Conservation (phyloP, 2,888 invertebrate genomes). For the Drosophila siamana region DNA sequence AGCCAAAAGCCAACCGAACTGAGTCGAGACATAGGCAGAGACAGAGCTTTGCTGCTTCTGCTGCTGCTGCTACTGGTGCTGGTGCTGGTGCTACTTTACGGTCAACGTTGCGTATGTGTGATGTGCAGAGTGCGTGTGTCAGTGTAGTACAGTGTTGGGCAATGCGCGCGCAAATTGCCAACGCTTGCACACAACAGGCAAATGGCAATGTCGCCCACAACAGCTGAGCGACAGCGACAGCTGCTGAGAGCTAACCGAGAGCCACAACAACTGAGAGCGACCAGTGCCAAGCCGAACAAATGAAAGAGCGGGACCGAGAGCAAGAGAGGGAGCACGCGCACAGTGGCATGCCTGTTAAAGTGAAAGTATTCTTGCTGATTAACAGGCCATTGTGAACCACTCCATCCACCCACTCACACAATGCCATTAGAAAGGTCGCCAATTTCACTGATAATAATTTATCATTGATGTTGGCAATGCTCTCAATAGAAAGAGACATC, state of each 20-base stretch:
- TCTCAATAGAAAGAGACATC: slow-evolving; percentile 24
- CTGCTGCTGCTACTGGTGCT: slow-evolving; percentile 28
- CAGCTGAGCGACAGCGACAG: slow-evolving; percentile 65
- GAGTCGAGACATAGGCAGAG: slow-evolving; percentile 35
- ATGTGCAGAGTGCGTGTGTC: slow-evolving; percentile 57
- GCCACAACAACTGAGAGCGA: slow-evolving; percentile 16
- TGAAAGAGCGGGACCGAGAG: slow-evolving; percentile 9
- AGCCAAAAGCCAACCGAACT: slow-evolving; percentile 49
- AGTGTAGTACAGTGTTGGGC: slow-evolving; percentile 55
- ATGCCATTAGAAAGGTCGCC: slow-evolving; percentile 65
- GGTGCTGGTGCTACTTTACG: slow-evolving; percentile 43
- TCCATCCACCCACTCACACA: slow-evolving; percentile 17
- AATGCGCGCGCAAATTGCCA: slow-evolving; percentile 79
- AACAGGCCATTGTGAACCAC: slow-evolving; percentile 44
- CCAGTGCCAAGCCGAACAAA: not conserved
- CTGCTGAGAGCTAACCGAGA: slow-evolving; percentile 39
- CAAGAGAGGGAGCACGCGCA: slow-evolving; percentile 49
- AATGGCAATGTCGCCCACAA: slow-evolving; percentile 65
- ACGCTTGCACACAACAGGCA: slow-evolving; percentile 68
- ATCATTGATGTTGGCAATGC: slow-evolving; percentile 67
- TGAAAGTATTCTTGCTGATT: slow-evolving; percentile 77
- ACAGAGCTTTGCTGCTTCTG: slow-evolving; percentile 50
- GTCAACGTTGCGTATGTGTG: slow-evolving; percentile 66
- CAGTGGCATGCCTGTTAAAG: slow-evolving; percentile 49
- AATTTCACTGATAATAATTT: slow-evolving; percentile 76